These are phyloP conservation scores for Pollenia amentaria DNA, from an alignment of 2,888 invertebrate genomes.

Conservation along the genomic window DNA sequence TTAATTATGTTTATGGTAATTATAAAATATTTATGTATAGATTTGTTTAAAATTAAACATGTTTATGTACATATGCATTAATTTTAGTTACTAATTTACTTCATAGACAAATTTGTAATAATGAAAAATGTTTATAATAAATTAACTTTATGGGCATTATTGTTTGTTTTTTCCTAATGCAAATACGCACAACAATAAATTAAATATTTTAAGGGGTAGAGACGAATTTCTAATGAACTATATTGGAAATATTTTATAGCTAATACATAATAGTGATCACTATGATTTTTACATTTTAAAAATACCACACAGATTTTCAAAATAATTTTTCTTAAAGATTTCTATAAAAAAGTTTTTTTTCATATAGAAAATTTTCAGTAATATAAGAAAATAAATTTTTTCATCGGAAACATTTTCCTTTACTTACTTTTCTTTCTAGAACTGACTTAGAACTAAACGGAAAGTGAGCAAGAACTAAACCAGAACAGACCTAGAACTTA, in stretches of 20 bases:
- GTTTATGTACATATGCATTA: conserved; percentile 14
- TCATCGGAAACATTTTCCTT: too few species aligned
- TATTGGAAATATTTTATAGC: not conserved
- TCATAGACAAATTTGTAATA: conserved; percentile 45
- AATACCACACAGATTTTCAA: too few species aligned
- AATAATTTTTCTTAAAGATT: too few species aligned
- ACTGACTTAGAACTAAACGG: not conserved
- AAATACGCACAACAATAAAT: not conserved
- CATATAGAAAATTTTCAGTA: too few species aligned
- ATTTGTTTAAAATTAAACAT: not conserved
- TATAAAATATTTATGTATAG: conserved; percentile 45
- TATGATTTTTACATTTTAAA: not conserved
- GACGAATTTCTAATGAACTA: not conserved
- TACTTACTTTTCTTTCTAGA: not conserved
- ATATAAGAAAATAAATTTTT: too few species aligned
- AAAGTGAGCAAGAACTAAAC: not conserved
- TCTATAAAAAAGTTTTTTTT: too few species aligned
- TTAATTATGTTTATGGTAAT: conserved; percentile 69
- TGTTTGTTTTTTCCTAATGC: not conserved
- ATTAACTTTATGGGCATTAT: conserved; percentile 34
- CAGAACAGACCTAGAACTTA: not conserved
- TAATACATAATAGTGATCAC: too few species aligned
- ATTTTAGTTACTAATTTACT: conserved; percentile 43
- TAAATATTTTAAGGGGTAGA: not conserved
- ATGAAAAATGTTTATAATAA: conserved; percentile 46